Evolutionary conservation across 2,888 invertebrate species (phyloP), one percentile per base, ranked within the genome.

Genomic region (Oxystoma pomonae): DNA sequence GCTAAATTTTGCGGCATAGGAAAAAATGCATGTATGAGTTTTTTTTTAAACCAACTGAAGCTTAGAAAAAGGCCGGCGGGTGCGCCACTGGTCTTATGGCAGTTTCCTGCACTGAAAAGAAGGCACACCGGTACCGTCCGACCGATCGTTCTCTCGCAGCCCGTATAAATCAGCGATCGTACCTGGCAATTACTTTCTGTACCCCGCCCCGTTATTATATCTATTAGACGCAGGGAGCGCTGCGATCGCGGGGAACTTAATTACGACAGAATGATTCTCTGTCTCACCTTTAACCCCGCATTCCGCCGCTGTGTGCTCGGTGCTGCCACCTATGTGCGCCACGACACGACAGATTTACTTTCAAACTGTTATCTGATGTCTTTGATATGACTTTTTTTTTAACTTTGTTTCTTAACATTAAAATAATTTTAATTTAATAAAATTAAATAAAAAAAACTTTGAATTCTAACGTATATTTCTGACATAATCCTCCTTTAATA

Each of bases 151-250:
- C 51, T 63, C 61, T 63, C 58, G 60, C 18, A 35, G 58, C 63
- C 67, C 69, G 77, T 78, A 78, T 78, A 78, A 78, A 78, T 78
- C 78, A 78, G 77, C 74, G 72, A 72, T 7, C 72, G 76, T 78
- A 79, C 78, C 79, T 73, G 76, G 77, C 78, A 78, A 79, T 79
- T 79, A 79, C 78, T 79, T 79, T 78, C 78, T 68, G 72, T 76
- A 77, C 77, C 76, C 78, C 78, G 78, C 79, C 78, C 79, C 78
- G 77, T 80, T 79, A 80, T 80, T 80, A 80, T 79, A 79, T 80
- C 79, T 79, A 80, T 80, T 80, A 79, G 77, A 78, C 75, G 78
- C 76, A 78, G 76, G 78, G 79, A 78, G 79, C 78, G 78, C 75
- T 76, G 73, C 72, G 76, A 77, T 77, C 75, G 76, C 77, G 74